Conservation (phyloP, 2,888 invertebrate species). For the Sesia bembeciformis region DNA sequence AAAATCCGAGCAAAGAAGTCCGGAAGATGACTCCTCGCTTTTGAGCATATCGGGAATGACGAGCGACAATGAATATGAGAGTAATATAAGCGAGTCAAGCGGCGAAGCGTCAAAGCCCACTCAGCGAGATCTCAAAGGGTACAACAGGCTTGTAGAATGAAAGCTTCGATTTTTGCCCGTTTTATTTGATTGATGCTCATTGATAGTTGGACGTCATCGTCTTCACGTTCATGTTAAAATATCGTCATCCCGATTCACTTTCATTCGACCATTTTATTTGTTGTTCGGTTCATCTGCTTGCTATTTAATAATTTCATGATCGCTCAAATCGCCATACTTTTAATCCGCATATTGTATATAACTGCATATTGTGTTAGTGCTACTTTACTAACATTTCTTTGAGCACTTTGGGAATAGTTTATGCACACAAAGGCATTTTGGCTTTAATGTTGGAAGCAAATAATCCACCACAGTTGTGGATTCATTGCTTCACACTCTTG, state of each 20-base stretch:
- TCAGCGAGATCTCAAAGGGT: conserved; percentile 67
- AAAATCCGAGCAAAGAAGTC: conserved; percentile 69
- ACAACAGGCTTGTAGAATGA: conserved; percentile 67
- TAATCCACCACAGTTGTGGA: too few relatives aligned
- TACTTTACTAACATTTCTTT: too few relatives aligned
- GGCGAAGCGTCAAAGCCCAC: conserved; percentile 64
- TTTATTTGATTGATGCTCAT: conserved; percentile 53
- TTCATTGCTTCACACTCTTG: too few relatives aligned
- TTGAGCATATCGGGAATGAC: conserved; percentile 75
- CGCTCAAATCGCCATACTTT: too few relatives aligned
- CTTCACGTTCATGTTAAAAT: background rate
- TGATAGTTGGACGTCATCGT: conserved; percentile 24
- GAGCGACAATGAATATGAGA: conserved; percentile 72
- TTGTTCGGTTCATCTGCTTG: conserved; percentile 1
- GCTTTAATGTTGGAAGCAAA: too few relatives aligned
- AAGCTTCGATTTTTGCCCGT: conserved; percentile 58
- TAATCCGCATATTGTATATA: too few relatives aligned
- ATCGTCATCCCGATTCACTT: background rate
- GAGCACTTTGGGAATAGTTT: too few relatives aligned
- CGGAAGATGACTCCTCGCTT: conserved; percentile 70
- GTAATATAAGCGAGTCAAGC: conserved; percentile 71
- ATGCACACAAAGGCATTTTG: too few relatives aligned
- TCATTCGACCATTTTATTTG: background rate
- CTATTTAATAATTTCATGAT: conserved; percentile 1
- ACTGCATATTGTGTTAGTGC: too few relatives aligned